phyloP scores from a whole-genome alignment of 1,140 invertebrate species.

The Macrostomum lignano region DNA sequence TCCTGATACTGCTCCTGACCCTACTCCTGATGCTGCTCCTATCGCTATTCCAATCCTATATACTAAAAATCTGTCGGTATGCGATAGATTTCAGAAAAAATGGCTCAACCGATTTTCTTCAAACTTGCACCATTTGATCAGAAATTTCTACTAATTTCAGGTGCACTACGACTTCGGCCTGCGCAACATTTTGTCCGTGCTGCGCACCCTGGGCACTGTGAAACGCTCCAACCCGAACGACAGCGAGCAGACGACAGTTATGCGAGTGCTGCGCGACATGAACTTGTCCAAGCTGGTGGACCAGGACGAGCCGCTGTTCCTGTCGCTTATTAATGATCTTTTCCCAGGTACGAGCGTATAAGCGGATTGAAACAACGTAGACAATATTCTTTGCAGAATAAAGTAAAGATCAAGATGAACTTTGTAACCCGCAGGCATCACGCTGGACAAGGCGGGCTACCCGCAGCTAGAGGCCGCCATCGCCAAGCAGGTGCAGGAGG shows the following conservation, averaged over 20 bases:
- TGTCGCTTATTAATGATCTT: constrained; percentile 59
- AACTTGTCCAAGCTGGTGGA: constrained; percentile 66
- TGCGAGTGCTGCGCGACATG: constrained; percentile 67
- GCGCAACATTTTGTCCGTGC: constrained; percentile 58
- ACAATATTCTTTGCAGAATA: too few species aligned
- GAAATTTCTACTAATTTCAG: constrained; percentile 22
- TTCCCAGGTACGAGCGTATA: constrained; percentile 62
- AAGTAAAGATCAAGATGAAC: too few species aligned
- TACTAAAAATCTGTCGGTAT: too few species aligned
- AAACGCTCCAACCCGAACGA: constrained; percentile 57
- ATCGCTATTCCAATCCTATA: too few species aligned
- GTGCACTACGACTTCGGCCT: constrained; percentile 80
- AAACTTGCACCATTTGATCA: not conserved
- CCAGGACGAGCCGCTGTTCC: constrained; percentile 68
- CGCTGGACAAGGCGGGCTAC: constrained; percentile 67
- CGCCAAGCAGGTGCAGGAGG: constrained; percentile 17
- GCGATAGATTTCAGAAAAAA: too few species aligned
- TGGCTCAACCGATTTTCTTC: too few species aligned
- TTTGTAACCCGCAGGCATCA: too few species aligned
- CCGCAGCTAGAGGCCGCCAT: constrained; percentile 35
- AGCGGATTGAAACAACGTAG: too few species aligned
- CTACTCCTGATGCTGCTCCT: too few species aligned
- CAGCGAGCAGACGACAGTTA: constrained; percentile 63
- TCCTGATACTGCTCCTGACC: too few species aligned
- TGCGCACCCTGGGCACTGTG: constrained; percentile 51